Percentiles rank a stretch among this genome's conserved stretches.
phyloP scores from a whole-genome alignment of 2,888 invertebrate genomes.

The Nowickia ferox region DNA sequence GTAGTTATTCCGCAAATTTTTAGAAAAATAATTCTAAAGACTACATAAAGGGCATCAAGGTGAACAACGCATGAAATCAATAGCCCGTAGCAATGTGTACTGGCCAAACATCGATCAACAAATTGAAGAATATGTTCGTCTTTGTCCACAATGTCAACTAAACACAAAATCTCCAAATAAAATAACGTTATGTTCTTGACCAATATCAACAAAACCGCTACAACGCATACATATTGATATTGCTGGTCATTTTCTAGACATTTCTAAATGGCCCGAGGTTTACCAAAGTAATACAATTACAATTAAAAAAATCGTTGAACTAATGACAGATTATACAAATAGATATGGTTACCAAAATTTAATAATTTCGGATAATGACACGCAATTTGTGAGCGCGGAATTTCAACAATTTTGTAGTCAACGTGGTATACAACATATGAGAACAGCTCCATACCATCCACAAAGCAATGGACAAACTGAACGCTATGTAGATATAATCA shows the following conservation, averaged over 20 bases:
- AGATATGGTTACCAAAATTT: constrained; percentile 46
- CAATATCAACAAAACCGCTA: constrained; percentile 61
- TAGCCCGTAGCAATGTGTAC: constrained; percentile 35
- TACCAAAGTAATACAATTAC: constrained; percentile 24
- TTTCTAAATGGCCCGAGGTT: constrained; percentile 24
- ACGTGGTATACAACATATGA: constrained; percentile 41
- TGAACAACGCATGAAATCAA: constrained; percentile 32
- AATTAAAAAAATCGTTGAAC: constrained; percentile 1
- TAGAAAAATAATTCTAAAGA: constrained; percentile 26
- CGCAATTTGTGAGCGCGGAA: too few relatives aligned
- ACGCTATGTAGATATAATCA: constrained; percentile 46
- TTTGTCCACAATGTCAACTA: constrained; percentile 31
- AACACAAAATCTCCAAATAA: constrained; percentile 36
- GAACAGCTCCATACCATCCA: constrained; percentile 47
- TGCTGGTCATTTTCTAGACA: too few relatives aligned
- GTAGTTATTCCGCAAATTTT: constrained; percentile 23
- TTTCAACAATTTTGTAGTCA: constrained; percentile 53
- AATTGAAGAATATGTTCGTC: constrained; percentile 73
- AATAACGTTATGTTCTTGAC: constrained; percentile 59
- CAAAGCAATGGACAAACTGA: constrained; percentile 51
- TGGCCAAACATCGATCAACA: constrained; percentile 64
- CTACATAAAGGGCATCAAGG: constrained; percentile 45
- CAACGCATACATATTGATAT: constrained; percentile 70
- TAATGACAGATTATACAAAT: constrained; percentile 25
- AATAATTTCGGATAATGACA: too few relatives aligned